Conservation (phyloP, 2,797 vertebrate species). For the Pristis pectinata region DNA sequence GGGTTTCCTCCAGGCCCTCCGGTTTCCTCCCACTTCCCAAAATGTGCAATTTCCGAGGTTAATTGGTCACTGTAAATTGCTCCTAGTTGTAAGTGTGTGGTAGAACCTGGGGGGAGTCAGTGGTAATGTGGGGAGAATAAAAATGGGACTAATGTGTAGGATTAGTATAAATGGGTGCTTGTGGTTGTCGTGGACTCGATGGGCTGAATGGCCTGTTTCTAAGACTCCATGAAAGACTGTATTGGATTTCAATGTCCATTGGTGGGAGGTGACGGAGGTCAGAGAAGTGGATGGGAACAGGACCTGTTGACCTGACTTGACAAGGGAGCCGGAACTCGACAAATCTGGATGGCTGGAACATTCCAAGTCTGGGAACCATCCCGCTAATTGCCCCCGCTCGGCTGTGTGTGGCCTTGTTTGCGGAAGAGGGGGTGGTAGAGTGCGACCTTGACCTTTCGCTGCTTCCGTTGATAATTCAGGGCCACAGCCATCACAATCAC, state of each 20-base stretch:
- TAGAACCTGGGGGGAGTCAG: no score
- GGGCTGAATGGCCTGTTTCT: no score
- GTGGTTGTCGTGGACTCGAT: no score
- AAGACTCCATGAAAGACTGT: background rate
- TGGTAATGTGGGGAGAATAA: background rate
- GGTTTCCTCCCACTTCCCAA: no score
- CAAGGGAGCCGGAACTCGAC: background rate
- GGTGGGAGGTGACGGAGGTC: background rate
- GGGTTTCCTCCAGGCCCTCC: no score
- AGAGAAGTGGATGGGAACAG: background rate
- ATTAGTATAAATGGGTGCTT: no score
- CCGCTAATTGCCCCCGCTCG: background rate
- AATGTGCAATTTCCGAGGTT: no score
- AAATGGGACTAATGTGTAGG: no score
- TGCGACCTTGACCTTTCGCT: background rate
- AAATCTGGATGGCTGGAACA: background rate
- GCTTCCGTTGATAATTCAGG: background rate
- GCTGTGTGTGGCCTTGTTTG: background rate
- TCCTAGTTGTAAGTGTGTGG: no score
- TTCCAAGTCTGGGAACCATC: background rate
- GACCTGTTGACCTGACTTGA: background rate
- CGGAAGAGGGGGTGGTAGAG: background rate
- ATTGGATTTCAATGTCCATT: background rate
- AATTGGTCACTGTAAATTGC: no score
- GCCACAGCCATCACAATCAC: background rate